A percentile compares a stretch with the other conserved stretches of the same genome.
Conservation (phyloP, 2,888 invertebrate species). For the Chaitophorus viminalis region DNA sequence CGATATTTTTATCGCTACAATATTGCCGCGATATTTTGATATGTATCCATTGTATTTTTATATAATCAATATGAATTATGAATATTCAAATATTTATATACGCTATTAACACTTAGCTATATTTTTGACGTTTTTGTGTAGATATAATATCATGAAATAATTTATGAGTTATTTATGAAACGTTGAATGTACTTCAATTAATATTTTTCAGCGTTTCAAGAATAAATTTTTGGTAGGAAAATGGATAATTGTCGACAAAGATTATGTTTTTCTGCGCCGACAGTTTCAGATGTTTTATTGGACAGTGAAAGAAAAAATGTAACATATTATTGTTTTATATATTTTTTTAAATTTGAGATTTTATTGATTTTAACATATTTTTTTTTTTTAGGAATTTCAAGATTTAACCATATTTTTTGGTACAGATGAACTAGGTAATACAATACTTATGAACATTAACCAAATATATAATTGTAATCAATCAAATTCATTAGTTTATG, state of each 20-base stretch:
- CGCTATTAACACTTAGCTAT: too few relatives aligned
- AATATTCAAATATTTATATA: too few relatives aligned
- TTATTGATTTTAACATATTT: not conserved
- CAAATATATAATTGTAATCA: constrained; percentile 16
- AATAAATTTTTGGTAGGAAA: not conserved
- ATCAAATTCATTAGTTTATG: constrained; percentile 4
- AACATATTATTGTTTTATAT: not conserved
- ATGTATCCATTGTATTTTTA: too few relatives aligned
- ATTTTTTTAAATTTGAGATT: not conserved
- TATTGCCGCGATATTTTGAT: too few relatives aligned
- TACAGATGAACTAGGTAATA: constrained; percentile 8
- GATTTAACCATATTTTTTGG: constrained; percentile 39
- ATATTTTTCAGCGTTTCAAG: not conserved
- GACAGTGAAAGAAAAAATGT: constrained; percentile 32
- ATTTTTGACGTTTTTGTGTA: too few relatives aligned
- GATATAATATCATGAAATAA: too few relatives aligned
- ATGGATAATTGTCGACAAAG: constrained; percentile 30
- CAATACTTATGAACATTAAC: constrained; percentile 17
- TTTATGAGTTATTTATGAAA: too few relatives aligned
- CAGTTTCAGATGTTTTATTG: constrained; percentile 10
- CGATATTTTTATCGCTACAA: too few relatives aligned
- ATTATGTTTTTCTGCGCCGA: constrained; percentile 42
- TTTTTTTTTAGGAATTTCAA: constrained; percentile 34
- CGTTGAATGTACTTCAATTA: not conserved
- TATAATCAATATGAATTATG: too few relatives aligned